phyloP scores from a whole-genome alignment of 2,113 vertebrate genomes.

The Periophthalmodon schlosseri region DNA sequence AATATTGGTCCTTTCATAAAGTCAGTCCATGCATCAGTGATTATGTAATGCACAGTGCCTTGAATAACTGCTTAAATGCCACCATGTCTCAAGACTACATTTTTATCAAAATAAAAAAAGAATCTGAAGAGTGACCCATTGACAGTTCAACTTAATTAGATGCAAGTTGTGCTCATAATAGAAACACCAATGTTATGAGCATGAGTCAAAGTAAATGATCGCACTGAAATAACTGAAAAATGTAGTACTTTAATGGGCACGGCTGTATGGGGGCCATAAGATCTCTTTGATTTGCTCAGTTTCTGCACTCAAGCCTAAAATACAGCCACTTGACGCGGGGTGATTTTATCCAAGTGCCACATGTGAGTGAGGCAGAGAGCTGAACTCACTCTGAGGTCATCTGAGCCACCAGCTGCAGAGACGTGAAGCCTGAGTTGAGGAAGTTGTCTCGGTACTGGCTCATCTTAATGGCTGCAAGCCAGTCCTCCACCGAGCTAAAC shows the following conservation, averaged over 20 bases:
- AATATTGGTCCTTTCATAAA: slow-evolving; percentile 39
- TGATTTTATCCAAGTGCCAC: slow-evolving; percentile 40
- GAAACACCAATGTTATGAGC: neutral
- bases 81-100: slow-evolving; percentile 29
- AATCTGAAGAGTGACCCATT: neutral
- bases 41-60: slow-evolving; percentile 40
- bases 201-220: neutral
- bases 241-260: neutral
- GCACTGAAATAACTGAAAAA: neutral
- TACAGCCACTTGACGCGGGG: slow-evolving; percentile 40
- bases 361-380: slow-evolving; percentile 18
- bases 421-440: slow-evolving; percentile 96
- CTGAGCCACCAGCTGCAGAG: slow-evolving; percentile 93
- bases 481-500: slow-evolving; percentile 98
- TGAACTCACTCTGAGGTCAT: slow-evolving; percentile 97
- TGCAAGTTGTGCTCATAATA: neutral
- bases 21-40: slow-evolving; percentile 35
- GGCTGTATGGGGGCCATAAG: slow-evolving; percentile 6
- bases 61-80: slow-evolving; percentile 51
- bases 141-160: neutral
- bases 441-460: slow-evolving; percentile 98
- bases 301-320: slow-evolving; percentile 43
- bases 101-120: slow-evolving; percentile 41
- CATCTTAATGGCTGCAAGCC: slow-evolving; percentile 98
- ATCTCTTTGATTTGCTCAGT: slow-evolving; percentile 16